These are phyloP conservation scores for Lampris incognitus DNA, from an alignment of 2,113 vertebrate genomes.

Conservation along the genomic window DNA sequence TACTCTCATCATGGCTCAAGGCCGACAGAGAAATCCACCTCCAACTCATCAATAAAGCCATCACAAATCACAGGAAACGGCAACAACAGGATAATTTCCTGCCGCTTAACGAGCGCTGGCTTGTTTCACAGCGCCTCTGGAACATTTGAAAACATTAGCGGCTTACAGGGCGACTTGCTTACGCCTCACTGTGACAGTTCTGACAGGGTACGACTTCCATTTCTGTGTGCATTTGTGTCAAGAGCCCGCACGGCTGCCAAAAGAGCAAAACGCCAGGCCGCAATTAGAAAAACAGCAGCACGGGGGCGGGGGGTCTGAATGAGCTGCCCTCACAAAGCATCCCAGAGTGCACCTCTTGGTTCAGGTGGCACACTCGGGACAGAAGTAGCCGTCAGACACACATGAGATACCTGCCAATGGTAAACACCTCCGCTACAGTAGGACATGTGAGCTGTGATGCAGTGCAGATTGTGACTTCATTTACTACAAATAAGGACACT, in stretches of 20 bases:
- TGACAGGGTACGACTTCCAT: constrained; percentile 61
- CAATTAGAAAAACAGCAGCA: constrained; percentile 22
- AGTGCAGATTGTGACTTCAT: not conserved
- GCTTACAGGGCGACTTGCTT: constrained; percentile 52
- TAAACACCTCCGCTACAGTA: not conserved
- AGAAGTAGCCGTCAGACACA: not conserved
- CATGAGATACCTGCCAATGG: constrained; percentile 17
- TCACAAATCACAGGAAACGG: constrained; percentile 20
- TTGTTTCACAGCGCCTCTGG: constrained; percentile 35
- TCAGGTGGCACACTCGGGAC: constrained; percentile 27
- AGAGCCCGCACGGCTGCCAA: constrained; percentile 39
- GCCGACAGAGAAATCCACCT: not conserved
- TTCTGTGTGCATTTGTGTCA: constrained; percentile 36
- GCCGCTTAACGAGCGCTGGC: constrained; percentile 41
- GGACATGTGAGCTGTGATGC: constrained; percentile 2
- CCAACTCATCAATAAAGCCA: constrained; percentile 10
- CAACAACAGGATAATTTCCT: constrained; percentile 34
- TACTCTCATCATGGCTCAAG: not conserved
- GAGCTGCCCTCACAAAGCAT: constrained; percentile 23
- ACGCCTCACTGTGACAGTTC: constrained; percentile 57
- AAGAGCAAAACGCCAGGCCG: constrained; percentile 21
- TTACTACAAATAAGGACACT: constrained; percentile 32
- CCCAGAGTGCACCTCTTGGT: constrained; percentile 6
- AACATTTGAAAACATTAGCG: constrained; percentile 42
- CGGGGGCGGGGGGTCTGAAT: constrained; percentile 36